Base-by-base conservation (phyloP, 1,140 invertebrate species). In the Anastatus disparis region DNA sequence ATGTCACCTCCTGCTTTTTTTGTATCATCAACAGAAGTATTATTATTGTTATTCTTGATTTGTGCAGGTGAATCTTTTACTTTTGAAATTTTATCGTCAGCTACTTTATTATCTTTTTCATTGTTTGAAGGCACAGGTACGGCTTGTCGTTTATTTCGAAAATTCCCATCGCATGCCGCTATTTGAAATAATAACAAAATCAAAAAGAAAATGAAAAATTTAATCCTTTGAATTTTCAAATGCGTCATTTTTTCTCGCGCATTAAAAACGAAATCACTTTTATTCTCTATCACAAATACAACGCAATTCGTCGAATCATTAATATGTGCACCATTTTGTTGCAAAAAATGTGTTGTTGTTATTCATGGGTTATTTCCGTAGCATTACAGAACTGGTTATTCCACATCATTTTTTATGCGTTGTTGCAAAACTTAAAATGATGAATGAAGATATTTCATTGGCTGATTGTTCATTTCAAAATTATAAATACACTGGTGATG, bases 191-290 rank as follows among this genome's bases (percentile, higher is more conserved):
- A 27, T 17, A 81, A 48, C 59, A 81, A 76, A 44, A 80, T 78
- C 56, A 77, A 75, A 46, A 79, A 71, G 63, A 81, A 79, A 48
- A 79, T n/a, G 53, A 78, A 76, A 63, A 78, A 75, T 26, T 79
- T 74, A 56, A 79, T 78, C 38, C 72, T 80, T 55, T 76, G 79
- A 52, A 78, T 82, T 74, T 76, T 81, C 24, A 71, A 76, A 42
- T 64, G 77, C 64, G 72, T 81, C 81, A 83, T 83, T 67, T 44
- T 73, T 31, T 10, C 4, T 35, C 31, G 31, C 31, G n/a, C n/a
- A n/a, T n/a, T n/a, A n/a, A n/a, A n/a, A n/a, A n/a, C n/a, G n/a
- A n/a, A n/a, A n/a, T n/a, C n/a, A n/a, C n/a, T n/a, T n/a, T n/a
- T n/a, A n/a, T n/a, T n/a, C n/a, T n/a, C n/a, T n/a, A n/a, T n/a